Base-by-base conservation (phyloP, 2,797 vertebrate species). In the Channallabes apus region DNA sequence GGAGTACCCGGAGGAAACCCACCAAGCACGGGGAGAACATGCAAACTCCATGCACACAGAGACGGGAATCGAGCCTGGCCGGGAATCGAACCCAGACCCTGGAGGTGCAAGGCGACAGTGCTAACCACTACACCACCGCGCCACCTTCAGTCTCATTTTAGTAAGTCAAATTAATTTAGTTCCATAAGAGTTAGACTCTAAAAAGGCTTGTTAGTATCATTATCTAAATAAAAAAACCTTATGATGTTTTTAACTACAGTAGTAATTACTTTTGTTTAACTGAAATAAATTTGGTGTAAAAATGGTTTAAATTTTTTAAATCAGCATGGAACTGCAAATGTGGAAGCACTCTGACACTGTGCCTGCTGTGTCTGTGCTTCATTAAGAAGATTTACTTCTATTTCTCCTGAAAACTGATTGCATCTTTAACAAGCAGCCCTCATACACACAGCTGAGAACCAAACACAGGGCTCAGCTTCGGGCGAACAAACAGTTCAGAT, bases 321-420 rank as follows among this genome's bases (percentile, higher is more conserved):
- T 78, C 75, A 78, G 75, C 56, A 59, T 22, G 29, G 22, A 24
- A 65, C 38, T 46, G 18, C 35, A 80, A 64, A 64, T 20, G 24
- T 41, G 12, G n/a, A 46, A 46, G 38, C 38, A 65, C 4, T 17
- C 78, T 51, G 6, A 62, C 61, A 51, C 29, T 65, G 15, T 27
- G 6, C 32, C 51, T 24, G 76, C 76, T 78, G 29, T 59, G 56
- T 79, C 77, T n/a, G 22, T 17, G 29, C 75, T 78, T 78, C 75
- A 38, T 78, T 78, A 24, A 35, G 58, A 38, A 78, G 58, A 78
- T 65, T 7, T 51, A 27, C 51, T 80, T 80, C 78, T 65, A 62
- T 62, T 80, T 80, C n/a, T 80, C 35, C 77, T 11, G 38, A 64
- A 46, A 62, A 64, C 59, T 62, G 38, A 80, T 65, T 46, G 59